Base-by-base conservation (phyloP, 2,113 vertebrate genomes). In the Cyprinus carpio region DNA sequence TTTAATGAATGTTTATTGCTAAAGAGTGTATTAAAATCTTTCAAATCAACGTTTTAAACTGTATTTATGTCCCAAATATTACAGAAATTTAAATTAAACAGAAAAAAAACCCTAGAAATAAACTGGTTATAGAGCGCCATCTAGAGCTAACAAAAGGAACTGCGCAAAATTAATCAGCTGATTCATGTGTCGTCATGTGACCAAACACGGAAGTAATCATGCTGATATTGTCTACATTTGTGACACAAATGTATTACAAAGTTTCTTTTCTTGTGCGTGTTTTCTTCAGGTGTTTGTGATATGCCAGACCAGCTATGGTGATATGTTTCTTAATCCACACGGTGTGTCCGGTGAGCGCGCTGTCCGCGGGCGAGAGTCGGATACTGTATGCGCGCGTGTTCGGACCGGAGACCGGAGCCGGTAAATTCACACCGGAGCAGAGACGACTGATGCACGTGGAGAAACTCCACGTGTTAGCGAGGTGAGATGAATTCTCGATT, bases 251-350 rank as follows among this genome's bases (percentile, higher is more conserved):
- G 3, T 31, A 65, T 65, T 65, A 34, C 29, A 37, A 23, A 34
- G 31, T 37, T 54, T 54, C 56, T 56, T 31, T 31, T 31, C 29
- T 31, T 23, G 12, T 16, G 56, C 4, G 6, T 62, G 20, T 16
- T 27, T 46, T n/a, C 15, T 29, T 27, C 18, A 12, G n/a, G 2
- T 10, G 11, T 81, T 46, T 7, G n/a, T 51, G 11, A 54, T 23
- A 15, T 80, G 56, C 25, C 0, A 25, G 15, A 71, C 10, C 18
- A 56, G 78, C 2, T 31, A 95, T 95, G 95, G 95, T 95, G 1
- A 85, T 91, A 0, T 94, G 92, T 31, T 95, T 95, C 77, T 79
- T 95, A 15, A 93, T 95, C 75, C 93, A 95, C 90, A 95, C 94
- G 4, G 89, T 94, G 27, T 92, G 93, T 13, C 91, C 93, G 34